Percentiles rank a stretch among this genome's conserved stretches.
Evolutionary conservation across 2,797 vertebrate genomes (phyloP).

Genomic region (Arnoldichthys spilopterus): DNA sequence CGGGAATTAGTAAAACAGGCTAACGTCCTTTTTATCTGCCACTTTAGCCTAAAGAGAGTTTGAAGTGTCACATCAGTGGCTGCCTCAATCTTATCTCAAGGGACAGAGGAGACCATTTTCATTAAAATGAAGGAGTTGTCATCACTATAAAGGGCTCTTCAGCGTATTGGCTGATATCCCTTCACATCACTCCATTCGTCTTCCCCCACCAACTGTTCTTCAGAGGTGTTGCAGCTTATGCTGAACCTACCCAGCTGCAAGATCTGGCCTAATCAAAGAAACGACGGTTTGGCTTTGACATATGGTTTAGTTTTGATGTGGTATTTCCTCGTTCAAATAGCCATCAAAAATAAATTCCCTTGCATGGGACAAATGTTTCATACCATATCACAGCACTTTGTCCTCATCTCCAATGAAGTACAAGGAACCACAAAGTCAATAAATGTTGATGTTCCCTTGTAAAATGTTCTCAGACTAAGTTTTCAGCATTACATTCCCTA

Average conservation of each 20-base stretch:
- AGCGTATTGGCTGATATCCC: slow-evolving; percentile 49
- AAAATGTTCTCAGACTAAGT: slow-evolving; percentile 30
- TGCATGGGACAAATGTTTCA: slow-evolving; percentile 8
- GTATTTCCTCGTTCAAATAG: slow-evolving; percentile 4
- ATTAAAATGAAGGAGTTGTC: slow-evolving; percentile 59
- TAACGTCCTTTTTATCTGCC: slow-evolving; percentile 61
- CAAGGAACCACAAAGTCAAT: slow-evolving; percentile 33
- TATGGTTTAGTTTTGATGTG: slow-evolving; percentile 35
- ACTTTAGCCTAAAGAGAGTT: slow-evolving; percentile 49
- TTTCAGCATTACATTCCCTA: slow-evolving; percentile 32
- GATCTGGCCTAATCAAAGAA: slow-evolving; percentile 33
- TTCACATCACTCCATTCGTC: slow-evolving; percentile 33
- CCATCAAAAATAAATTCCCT: slow-evolving; percentile 43
- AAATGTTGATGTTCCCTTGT: slow-evolving; percentile 17
- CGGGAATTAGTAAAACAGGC: slow-evolving; percentile 59
- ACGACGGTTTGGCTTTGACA: slow-evolving; percentile 24
- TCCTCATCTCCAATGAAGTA: slow-evolving; percentile 20
- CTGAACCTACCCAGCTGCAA: slow-evolving; percentile 42
- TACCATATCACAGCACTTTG: slow-evolving; percentile 8
- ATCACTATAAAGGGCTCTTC: slow-evolving; percentile 51
- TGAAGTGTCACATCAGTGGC: slow-evolving; percentile 57
- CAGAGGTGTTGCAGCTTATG: slow-evolving; percentile 8
- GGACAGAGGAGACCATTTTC: slow-evolving; percentile 51
- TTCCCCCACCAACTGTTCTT: slow-evolving; percentile 12
- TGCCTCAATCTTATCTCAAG: slow-evolving; percentile 59